phyloP scores from a whole-genome alignment of 2,113 vertebrate genomes.

The Irena cyanogastra region DNA sequence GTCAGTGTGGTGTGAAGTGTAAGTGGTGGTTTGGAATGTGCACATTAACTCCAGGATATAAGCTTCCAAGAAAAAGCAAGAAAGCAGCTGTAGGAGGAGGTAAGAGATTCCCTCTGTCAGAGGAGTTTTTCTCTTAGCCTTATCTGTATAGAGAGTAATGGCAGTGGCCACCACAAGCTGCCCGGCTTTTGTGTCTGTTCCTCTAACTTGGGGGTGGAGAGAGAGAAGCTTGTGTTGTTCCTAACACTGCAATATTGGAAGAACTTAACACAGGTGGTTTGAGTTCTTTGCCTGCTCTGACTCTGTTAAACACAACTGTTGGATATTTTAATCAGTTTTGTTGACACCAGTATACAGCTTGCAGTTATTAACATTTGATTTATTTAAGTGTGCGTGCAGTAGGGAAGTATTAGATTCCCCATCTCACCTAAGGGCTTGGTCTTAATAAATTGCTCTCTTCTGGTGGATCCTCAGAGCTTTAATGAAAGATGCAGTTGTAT shows the following conservation, averaged over 20 bases:
- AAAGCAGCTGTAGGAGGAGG: not conserved
- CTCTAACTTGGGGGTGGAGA: rapidly evolving
- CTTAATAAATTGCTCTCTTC: not conserved
- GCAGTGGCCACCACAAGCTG: not conserved
- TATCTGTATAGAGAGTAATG: not conserved
- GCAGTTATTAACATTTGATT: not conserved
- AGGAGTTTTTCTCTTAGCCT: not conserved
- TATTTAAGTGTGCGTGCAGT: not conserved
- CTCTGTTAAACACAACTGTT: not conserved
- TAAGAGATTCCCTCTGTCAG: not conserved
- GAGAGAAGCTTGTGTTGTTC: not conserved
- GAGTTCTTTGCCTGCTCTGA: not conserved
- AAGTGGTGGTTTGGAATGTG: not conserved
- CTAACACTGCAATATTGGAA: not conserved
- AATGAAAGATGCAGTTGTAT: not conserved
- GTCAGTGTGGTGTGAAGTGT: not conserved
- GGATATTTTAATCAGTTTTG: not conserved
- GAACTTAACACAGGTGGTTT: not conserved
- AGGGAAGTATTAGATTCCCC: not conserved
- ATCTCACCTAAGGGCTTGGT: not conserved
- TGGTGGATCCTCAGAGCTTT: not conserved
- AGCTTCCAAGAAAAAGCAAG: not conserved
- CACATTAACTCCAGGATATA: not conserved
- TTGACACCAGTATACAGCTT: not conserved
- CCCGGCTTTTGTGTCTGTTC: not conserved